Evolutionary conservation across 2,113 vertebrate genomes (phyloP), one percentile per base, ranked within the genome.

Genomic region (Sisor rabdophorus): DNA sequence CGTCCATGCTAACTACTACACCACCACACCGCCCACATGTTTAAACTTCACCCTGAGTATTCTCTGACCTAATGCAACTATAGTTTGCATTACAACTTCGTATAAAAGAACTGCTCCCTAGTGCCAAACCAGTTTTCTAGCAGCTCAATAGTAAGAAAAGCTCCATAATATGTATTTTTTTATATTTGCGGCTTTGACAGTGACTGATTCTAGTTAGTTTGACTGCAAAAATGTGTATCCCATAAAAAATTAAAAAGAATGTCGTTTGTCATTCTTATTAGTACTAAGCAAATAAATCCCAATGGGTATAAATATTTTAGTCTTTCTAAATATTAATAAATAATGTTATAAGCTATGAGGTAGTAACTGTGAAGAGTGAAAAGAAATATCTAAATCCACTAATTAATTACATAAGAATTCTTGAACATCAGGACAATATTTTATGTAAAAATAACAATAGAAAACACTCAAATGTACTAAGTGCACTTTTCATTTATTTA

Each of bases 401-500:
- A 26, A 73, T 50, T 50, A 50, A 17, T 30, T 26, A 52, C 13
- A 30, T 10, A 55, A 55, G 53, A 75, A n/a, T 3, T 56, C 22
- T 32, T 67, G 48, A 63, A 40, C 64, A 24, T 32, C 8, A 19
- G 47, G 16, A 17, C 11, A 24, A 56, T 48, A 50, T 69, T 32
- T 70, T n/a, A 69, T 32, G 54, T 68, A 10, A 61, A 20, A 36
- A 30, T 12, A 58, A 17, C 44, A 4, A 22, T 30, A 9, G 40
- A 68, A 59, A n/a, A 52, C 26, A 13, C 1, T 36, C 26, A 52
- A 54, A 10, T 24, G 30, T 71, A n/a, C 32, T n/a, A 61, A 30
- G 53, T 60, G 26, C 36, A 68, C 68, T 59, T 63, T 40, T 70
- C 7, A 53, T 61, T 4, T 48, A 48, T 36, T 36, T 68, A 60